Conservation (phyloP, 1,140 invertebrate species). For the Ceratitis capitata region DNA sequence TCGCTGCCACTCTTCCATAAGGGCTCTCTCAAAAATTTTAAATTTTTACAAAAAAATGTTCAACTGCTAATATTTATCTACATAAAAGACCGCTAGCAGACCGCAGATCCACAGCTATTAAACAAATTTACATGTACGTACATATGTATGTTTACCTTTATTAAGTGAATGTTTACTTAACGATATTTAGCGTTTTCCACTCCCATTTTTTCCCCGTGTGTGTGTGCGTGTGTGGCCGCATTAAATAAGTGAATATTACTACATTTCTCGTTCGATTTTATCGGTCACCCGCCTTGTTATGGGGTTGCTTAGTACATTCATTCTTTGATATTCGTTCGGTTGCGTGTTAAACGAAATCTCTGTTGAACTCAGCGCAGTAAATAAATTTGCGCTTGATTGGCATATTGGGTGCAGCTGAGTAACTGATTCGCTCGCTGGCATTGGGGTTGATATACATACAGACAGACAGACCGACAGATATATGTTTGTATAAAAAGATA, state of each 20-base stretch:
- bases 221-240: not conserved
- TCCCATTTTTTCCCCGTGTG: not conserved
- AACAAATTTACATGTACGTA: not conserved
- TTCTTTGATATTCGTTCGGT: not conserved
- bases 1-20: no score
- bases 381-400: constrained; percentile 21
- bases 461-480: no score
- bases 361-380: not conserved
- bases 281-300: not conserved
- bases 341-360: not conserved
- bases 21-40: no score
- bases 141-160: not conserved
- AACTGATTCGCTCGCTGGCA: no score
- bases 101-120: not conserved
- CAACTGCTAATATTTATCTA: no score
- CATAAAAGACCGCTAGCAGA: not conserved
- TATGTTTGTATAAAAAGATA: no score
- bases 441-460: no score
- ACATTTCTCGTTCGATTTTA: not conserved
- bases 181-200: not conserved
- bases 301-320: not conserved
- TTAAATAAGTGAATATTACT: not conserved
- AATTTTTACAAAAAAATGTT: no score
- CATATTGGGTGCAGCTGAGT: not conserved
- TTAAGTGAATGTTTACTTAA: not conserved